These are phyloP conservation scores for Leucophenga montana DNA, from an alignment of 2,888 invertebrate genomes.

Conservation along the genomic window DNA sequence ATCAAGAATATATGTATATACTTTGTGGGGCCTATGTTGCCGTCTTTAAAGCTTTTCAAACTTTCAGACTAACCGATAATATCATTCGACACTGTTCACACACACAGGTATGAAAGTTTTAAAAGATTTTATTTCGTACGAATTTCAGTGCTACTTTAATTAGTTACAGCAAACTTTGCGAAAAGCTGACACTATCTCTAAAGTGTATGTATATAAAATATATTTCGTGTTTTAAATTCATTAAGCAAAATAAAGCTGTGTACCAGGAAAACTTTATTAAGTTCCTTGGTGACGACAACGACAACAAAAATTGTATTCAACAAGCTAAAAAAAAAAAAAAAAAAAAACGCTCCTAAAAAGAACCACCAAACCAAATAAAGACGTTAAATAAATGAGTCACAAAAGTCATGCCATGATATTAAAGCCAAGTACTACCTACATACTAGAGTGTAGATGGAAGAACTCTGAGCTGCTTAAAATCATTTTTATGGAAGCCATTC, in stretches of 20 bases:
- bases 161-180: background rate
- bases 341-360: constrained; percentile 3
- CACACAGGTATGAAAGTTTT: background rate
- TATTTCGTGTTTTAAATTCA: constrained; percentile 13
- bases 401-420: background rate
- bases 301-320: background rate
- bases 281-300: too few relatives aligned
- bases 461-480: too few relatives aligned
- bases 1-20: too few relatives aligned
- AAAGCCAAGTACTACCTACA: too few relatives aligned
- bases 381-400: background rate
- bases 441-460: too few relatives aligned
- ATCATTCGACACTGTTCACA: too few relatives aligned
- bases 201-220: background rate
- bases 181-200: background rate
- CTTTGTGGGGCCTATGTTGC: too few relatives aligned
- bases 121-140: background rate
- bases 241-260: background rate
- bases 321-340: background rate
- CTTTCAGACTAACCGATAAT: too few relatives aligned
- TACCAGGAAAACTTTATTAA: too few relatives aligned
- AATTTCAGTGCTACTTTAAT: background rate
- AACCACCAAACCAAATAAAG: background rate
- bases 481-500: too few relatives aligned
- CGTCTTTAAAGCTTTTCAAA: too few relatives aligned